Conservation (phyloP, 2,113 vertebrate species). For the Serinus canaria region DNA sequence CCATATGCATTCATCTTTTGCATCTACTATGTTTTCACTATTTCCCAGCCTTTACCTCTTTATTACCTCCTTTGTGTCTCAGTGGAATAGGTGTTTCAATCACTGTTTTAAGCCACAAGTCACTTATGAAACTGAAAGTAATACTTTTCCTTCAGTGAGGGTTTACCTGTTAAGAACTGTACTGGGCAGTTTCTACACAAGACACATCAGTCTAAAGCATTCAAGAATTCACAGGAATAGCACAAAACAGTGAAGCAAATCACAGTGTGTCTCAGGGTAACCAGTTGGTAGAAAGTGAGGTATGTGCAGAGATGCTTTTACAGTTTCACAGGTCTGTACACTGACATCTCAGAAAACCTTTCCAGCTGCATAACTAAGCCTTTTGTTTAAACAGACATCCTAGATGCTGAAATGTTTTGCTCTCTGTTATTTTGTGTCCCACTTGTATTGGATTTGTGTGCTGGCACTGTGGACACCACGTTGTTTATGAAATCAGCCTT, state of each 20-base stretch:
- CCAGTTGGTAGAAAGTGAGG: not conserved
- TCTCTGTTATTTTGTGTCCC: slow-evolving; percentile 10
- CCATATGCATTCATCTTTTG: not conserved
- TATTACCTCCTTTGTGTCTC: not conserved
- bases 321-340: not conserved
- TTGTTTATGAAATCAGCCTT: not conserved
- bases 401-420: slow-evolving; percentile 9
- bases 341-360: slow-evolving; percentile 44
- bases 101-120: not conserved
- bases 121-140: not conserved
- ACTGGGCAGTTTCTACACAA: not conserved
- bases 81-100: not conserved
- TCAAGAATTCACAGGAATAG: slow-evolving; percentile 7
- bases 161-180: not conserved
- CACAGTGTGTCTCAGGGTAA: slow-evolving; percentile 8
- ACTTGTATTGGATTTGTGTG: not conserved
- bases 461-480: not conserved
- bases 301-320: slow-evolving; percentile 17
- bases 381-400: slow-evolving; percentile 3
- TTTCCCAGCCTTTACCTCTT: not conserved
- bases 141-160: not conserved
- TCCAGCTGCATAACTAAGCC: not conserved
- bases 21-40: not conserved
- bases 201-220: not conserved
- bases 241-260: slow-evolving; percentile 47